Evolutionary conservation across 2,113 vertebrate genomes (phyloP).

Genomic region (Sylvilagus bachmani): DNA sequence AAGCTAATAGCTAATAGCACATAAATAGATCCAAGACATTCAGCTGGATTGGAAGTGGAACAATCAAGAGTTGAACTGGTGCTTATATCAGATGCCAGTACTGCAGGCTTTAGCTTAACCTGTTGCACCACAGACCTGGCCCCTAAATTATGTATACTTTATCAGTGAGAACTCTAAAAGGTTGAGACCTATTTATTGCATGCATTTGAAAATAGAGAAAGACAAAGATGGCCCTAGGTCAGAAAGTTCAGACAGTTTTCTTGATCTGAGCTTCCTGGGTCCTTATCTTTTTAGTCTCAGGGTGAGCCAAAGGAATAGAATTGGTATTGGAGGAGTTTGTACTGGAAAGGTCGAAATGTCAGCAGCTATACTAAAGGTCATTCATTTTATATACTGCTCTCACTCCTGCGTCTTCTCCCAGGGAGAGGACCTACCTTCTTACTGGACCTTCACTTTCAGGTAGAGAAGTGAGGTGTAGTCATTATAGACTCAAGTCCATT

Average conservation of each 20-base stretch:
- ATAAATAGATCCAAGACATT: too few relatives aligned
- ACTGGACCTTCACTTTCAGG: neutral
- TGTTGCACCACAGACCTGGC: too few relatives aligned
- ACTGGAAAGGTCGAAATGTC: neutral
- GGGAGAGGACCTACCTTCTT: neutral
- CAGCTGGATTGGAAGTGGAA: too few relatives aligned
- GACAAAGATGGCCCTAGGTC: neutral
- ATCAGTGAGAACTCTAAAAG: neutral
- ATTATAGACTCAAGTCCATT: neutral
- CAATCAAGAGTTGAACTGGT: too few relatives aligned
- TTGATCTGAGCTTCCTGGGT: neutral
- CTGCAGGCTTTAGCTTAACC: too few relatives aligned
- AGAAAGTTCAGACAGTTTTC: conserved; percentile 23
- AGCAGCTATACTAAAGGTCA: neutral
- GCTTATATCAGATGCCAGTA: too few relatives aligned
- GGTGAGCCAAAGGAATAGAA: neutral
- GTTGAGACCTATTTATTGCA: conserved; percentile 13
- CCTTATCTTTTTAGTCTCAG: neutral
- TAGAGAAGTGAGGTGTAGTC: neutral
- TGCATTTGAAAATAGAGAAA: neutral
- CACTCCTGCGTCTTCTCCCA: neutral
- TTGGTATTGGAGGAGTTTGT: neutral
- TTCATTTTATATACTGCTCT: neutral
- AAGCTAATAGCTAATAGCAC: too few relatives aligned
- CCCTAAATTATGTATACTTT: neutral